Evolutionary conservation across 2,113 vertebrate species (phyloP).

Genomic region (Solea senegalensis): DNA sequence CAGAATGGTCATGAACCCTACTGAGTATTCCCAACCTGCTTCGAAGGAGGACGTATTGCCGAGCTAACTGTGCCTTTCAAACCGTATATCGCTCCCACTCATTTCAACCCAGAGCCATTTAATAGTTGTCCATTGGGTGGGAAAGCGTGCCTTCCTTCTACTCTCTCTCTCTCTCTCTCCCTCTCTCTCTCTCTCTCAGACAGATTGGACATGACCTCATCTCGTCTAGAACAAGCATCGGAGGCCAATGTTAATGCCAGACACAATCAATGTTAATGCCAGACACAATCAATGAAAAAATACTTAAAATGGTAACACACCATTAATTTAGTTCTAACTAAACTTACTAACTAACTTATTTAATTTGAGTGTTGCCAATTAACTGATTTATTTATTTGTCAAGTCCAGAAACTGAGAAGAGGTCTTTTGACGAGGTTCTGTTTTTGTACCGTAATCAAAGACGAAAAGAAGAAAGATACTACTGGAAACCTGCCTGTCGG

Average conservation of each 20-base stretch:
- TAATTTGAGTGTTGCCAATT: too few species aligned
- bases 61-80: neutral
- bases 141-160: neutral
- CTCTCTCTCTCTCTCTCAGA: neutral
- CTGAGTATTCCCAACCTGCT: neutral
- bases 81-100: neutral
- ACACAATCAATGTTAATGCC: neutral
- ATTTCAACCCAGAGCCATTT: neutral
- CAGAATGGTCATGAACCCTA: neutral
- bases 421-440: too few species aligned
- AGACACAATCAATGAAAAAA: neutral
- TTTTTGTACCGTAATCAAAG: too few species aligned
- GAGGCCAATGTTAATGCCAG: neutral
- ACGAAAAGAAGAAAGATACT: too few species aligned
- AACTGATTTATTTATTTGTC: too few species aligned
- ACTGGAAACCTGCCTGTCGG: too few species aligned
- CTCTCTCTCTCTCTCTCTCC: neutral
- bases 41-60: neutral
- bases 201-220: neutral
- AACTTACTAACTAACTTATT: too few species aligned
- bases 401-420: too few species aligned
- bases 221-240: conserved; percentile 1
- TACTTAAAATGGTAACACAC: too few species aligned
- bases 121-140: conserved; percentile 3
- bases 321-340: too few species aligned